Percentiles rank a stretch among this genome's conserved stretches.
These are phyloP conservation scores for Xanthorhoe spadicearia DNA, from an alignment of 2,888 invertebrate species.

Conservation along the genomic window DNA sequence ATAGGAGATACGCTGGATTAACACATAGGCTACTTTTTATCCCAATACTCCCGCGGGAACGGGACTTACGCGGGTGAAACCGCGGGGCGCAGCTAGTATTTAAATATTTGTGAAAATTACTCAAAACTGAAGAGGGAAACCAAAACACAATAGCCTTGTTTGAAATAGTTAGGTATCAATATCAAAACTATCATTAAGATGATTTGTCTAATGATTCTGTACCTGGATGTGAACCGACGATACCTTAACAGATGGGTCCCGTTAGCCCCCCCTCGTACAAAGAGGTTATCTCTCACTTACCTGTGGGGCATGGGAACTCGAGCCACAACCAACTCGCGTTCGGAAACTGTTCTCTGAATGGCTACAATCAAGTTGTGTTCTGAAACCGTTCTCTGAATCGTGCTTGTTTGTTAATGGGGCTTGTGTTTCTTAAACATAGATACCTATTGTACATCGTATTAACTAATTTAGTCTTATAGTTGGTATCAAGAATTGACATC, in stretches of 20 bases:
- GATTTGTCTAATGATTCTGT: not conserved
- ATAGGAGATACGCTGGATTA: no score
- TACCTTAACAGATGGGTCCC: not conserved
- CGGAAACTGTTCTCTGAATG: not conserved
- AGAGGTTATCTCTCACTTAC: not conserved
- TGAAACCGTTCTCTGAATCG: not conserved
- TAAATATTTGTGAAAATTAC: no score
- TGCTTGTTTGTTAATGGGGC: not conserved
- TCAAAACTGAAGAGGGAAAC: no score
- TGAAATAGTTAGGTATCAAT: no score
- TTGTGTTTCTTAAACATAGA: conserved; percentile 2
- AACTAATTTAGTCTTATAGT: no score
- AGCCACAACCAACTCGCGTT: not conserved
- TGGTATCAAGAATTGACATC: no score
- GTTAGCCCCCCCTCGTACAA: not conserved
- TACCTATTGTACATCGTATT: no score
- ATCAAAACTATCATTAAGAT: not conserved
- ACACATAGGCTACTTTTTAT: no score
- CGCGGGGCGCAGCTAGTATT: no score
- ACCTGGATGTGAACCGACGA: not conserved
- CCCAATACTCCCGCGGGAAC: no score
- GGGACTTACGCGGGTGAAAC: no score
- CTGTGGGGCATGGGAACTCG: not conserved
- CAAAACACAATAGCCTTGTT: no score
- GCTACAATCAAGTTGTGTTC: not conserved